phyloP scores from a whole-genome alignment of 2,113 vertebrate genomes.

The Seriola quinqueradiata region DNA sequence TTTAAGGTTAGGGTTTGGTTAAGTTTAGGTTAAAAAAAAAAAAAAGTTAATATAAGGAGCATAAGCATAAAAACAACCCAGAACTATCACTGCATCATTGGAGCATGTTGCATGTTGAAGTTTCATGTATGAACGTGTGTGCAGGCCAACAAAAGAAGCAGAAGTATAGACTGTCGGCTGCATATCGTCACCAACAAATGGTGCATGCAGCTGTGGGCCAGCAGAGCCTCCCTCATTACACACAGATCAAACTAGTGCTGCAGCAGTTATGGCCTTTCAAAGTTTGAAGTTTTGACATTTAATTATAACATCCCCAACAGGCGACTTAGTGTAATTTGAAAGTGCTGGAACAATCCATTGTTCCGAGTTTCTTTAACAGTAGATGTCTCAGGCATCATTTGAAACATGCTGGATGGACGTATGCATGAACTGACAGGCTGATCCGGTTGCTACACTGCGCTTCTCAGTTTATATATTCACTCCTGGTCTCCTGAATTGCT shows the following conservation, averaged over 20 bases:
- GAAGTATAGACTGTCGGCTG: too few species aligned
- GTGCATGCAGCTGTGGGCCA: constrained; percentile 26
- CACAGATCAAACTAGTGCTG: constrained; percentile 43
- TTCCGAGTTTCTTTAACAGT: neutral
- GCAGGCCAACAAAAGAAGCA: too few species aligned
- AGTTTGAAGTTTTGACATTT: constrained; percentile 52
- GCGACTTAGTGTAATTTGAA: constrained; percentile 27
- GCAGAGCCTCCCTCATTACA: constrained; percentile 35
- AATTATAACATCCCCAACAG: constrained; percentile 47
- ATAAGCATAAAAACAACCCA: too few species aligned
- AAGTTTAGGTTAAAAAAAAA: too few species aligned
- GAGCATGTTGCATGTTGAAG: too few species aligned
- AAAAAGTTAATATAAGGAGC: too few species aligned
- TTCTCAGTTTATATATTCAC: constrained; percentile 7
- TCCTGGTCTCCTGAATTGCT: neutral
- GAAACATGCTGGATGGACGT: constrained; percentile 7
- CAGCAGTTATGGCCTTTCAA: constrained; percentile 52
- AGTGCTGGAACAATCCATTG: constrained; percentile 8
- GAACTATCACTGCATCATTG: too few species aligned
- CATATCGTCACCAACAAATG: neutral
- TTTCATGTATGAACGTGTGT: too few species aligned
- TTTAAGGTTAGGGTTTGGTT: too few species aligned
- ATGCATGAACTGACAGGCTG: neutral
- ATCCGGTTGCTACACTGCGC: neutral
- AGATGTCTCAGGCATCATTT: neutral